Percentiles rank a stretch among this genome's conserved stretches.
Conservation (phyloP, 2,888 invertebrate genomes). For the Ophonus ardosiacus region DNA sequence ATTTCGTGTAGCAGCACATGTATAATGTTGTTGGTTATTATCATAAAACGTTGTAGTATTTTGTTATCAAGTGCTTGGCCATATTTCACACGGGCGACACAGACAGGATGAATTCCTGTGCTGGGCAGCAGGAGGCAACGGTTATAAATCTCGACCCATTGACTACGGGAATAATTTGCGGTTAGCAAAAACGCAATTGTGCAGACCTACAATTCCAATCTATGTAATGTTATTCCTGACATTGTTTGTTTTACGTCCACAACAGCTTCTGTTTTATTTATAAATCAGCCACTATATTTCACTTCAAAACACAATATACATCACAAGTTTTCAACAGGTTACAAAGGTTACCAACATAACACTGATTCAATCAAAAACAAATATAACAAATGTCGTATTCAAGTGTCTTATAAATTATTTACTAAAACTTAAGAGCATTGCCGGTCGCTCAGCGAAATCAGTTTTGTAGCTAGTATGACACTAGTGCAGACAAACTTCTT, state of each 20-base stretch:
- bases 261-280: constrained; percentile 26
- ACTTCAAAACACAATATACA: background rate
- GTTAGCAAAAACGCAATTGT: constrained; percentile 57
- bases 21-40: constrained; percentile 51
- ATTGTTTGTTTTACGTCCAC: constrained; percentile 14
- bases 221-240: constrained; percentile 27
- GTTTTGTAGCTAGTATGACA: too few relatives aligned
- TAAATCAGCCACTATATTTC: constrained; percentile 2
- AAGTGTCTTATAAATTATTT: background rate
- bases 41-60: constrained; percentile 52
- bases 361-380: background rate
- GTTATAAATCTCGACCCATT: constrained; percentile 56
- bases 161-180: constrained; percentile 55
- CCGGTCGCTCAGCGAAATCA: too few relatives aligned
- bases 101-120: constrained; percentile 56
- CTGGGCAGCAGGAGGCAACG: constrained; percentile 29
- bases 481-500: too few relatives aligned
- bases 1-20: constrained; percentile 22
- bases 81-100: constrained; percentile 42
- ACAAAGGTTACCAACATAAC: background rate
- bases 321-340: background rate
- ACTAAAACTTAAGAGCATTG: too few relatives aligned
- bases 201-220: constrained; percentile 1
- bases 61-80: constrained; percentile 52
- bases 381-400: background rate